phyloP scores from a whole-genome alignment of 2,797 vertebrate genomes.

The Sebastes itinus region DNA sequence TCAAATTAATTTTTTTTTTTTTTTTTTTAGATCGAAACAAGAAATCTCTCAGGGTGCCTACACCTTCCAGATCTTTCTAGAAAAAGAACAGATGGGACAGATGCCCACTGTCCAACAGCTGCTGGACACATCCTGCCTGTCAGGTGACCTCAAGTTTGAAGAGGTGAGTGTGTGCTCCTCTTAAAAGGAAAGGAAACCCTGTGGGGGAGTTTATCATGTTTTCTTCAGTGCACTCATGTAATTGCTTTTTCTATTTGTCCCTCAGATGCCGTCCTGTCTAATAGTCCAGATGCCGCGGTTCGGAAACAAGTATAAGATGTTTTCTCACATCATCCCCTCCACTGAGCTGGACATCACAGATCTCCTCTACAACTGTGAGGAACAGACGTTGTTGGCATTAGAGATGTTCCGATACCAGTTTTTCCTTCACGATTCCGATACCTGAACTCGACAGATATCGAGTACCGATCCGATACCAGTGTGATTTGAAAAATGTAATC shows the following conservation, averaged over 20 bases:
- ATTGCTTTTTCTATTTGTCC: neutral
- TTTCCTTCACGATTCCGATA: too few species aligned
- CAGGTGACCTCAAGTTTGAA: constrained; percentile 84
- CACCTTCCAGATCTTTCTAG: constrained; percentile 86
- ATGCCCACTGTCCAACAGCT: constrained; percentile 85
- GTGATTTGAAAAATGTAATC: too few species aligned
- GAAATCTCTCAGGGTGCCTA: constrained; percentile 79
- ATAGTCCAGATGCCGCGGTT: constrained; percentile 88
- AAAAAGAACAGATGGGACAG: constrained; percentile 77
- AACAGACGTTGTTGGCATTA: neutral
- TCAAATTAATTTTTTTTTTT: neutral
- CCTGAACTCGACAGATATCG: too few species aligned
- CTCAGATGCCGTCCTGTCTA: constrained; percentile 82
- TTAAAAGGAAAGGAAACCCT: neutral
- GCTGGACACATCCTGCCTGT: constrained; percentile 83
- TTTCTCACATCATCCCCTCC: constrained; percentile 85
- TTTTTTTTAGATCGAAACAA: constrained; percentile 67
- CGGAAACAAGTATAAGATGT: constrained; percentile 88
- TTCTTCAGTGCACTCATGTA: neutral
- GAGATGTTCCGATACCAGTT: too few species aligned
- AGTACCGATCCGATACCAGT: too few species aligned
- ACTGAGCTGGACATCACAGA: constrained; percentile 85
- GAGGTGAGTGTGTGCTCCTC: constrained; percentile 68
- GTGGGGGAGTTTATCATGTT: neutral
- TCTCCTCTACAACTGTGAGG: constrained; percentile 83